Conservation (phyloP, 1,140 invertebrate species). For the Xylocopa sonorina region DNA sequence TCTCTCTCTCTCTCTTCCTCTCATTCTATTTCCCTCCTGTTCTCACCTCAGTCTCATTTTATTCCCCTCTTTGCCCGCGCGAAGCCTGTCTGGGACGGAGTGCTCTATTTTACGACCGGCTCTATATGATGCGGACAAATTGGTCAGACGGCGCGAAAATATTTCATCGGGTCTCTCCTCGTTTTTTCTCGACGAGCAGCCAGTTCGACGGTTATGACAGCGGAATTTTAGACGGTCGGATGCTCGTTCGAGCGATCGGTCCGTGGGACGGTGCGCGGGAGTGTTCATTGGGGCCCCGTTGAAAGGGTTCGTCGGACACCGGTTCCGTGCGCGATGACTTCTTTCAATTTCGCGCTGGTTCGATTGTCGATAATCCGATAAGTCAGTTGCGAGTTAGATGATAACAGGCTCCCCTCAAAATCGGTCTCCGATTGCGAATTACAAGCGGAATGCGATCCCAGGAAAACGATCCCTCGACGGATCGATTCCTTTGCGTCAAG, state of each 20-base stretch:
- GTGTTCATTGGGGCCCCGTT: not conserved
- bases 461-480: not conserved
- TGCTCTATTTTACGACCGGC: constrained; percentile 74
- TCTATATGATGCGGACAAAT: constrained; percentile 75
- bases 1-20: not conserved
- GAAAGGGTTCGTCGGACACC: no score
- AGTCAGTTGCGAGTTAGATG: not conserved
- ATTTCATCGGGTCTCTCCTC: not conserved
- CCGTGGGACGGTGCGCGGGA: no score
- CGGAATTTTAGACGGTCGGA: not conserved
- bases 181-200: not conserved
- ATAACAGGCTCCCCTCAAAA: not conserved
- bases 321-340: not conserved
- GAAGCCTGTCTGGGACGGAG: constrained; percentile 37
- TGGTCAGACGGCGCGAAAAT: constrained; percentile 58
- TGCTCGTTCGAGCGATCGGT: not conserved
- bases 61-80: not conserved
- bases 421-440: constrained; percentile 1
- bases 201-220: not conserved
- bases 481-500: not conserved
- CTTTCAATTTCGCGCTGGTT: not conserved
- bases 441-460: not conserved
- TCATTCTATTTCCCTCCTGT: not conserved
- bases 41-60: not conserved
- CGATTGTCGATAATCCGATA: not conserved